Evolutionary conservation across 2,888 invertebrate species (phyloP), one percentile per base, ranked within the genome.

Genomic region (Acleris laterana): DNA sequence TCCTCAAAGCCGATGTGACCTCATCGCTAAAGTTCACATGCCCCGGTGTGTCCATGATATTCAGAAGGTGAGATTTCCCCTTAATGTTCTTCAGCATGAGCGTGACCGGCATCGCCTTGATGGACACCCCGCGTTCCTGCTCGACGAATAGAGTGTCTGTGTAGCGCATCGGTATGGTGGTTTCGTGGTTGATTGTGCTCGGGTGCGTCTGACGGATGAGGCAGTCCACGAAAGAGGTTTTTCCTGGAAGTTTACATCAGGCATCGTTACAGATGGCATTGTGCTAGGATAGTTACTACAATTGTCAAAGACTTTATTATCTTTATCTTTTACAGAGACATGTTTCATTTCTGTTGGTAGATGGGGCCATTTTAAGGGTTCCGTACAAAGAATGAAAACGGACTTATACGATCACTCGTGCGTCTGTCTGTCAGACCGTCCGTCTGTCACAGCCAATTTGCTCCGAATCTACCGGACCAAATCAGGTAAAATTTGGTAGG

Each of bases 11-110:
- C 4, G 99, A 99, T 0, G 99, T 99, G 3, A 98, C 98, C 92
- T 99, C 99, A 90, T 99, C 99, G 38, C 99, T 99, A 86, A 99
- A 99, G 86, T 99, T 99, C 0, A 99, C 99, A 93, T 99, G 99
- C 1, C 99, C 97, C 0, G 97, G 99, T 0, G 99, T 99, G 81
- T 99, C 99, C 89, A 99, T 98, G 63, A 99, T 95, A 81, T 99
- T 99, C 80, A 99, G 93, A 48, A 99, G 93, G 85, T 96, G 99
- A n/a, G 99, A 99, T 88, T 99, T 99, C 66, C 97, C 96, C 82
- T 98, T 97, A 0, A 98, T 96, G 84, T 99, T 98, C 75, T 98
- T 98, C 69, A 99, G 90, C 0, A 99, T 95, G 2, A 99, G 90
- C 0, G 99, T 99, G 0, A 99, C 97, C 0, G 99, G 99, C 70